A percentile compares a stretch with the other conserved stretches of the same genome.
Evolutionary conservation across 1,140 invertebrate species (phyloP).

Genomic region (Pseudomyrmex concolor): DNA sequence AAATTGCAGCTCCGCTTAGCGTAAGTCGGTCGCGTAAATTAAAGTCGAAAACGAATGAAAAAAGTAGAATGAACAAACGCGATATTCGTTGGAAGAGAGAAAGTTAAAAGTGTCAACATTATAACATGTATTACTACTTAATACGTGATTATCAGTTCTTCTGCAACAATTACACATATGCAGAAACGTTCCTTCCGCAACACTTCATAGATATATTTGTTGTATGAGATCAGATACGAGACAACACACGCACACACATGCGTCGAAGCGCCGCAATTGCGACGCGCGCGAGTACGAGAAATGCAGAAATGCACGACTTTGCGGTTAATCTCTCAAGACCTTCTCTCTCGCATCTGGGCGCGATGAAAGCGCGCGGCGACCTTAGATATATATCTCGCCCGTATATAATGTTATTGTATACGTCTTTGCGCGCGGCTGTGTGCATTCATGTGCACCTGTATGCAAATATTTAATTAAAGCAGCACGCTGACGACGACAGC

Average conservation of each 20-base stretch:
- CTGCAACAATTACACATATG: background rate
- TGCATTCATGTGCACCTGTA: constrained; percentile 64
- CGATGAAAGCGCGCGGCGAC: constrained; percentile 10
- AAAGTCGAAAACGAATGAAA: background rate
- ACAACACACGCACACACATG: background rate
- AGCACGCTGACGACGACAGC: constrained; percentile 48
- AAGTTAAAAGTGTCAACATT: background rate
- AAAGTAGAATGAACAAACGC: background rate
- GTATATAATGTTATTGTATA: constrained; percentile 58
- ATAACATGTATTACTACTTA: background rate
- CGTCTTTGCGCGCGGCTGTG: constrained; percentile 5
- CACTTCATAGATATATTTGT: background rate
- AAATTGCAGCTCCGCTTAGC: background rate
- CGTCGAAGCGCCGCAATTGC: constrained; percentile 23
- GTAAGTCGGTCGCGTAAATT: background rate
- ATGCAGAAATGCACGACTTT: constrained; percentile 52
- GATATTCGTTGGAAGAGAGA: background rate
- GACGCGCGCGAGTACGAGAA: background rate
- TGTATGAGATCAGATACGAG: background rate
- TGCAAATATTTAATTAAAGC: constrained; percentile 82
- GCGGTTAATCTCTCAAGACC: constrained; percentile 66
- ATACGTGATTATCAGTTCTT: background rate
- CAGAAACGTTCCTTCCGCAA: background rate
- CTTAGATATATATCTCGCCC: constrained; percentile 28
- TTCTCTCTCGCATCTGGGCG: background rate